Base-by-base conservation (phyloP, 2,888 invertebrate genomes). In the Allophyes oxyacanthae region DNA sequence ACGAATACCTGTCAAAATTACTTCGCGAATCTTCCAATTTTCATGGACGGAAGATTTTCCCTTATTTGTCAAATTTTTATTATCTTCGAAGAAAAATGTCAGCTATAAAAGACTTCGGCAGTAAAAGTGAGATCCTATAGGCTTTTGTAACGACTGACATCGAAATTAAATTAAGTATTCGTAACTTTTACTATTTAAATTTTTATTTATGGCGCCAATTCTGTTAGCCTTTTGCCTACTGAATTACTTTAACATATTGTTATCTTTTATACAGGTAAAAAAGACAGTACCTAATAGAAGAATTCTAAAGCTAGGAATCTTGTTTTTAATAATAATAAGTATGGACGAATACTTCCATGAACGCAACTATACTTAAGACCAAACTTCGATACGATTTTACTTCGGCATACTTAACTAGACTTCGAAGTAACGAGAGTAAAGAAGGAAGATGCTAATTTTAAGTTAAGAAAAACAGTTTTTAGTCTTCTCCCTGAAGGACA, bases 91-190 rank as follows among this genome's bases (percentile, higher is more conserved):
- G 38, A 68, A 59, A 54, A 56, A 56, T 38, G 41, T 30, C 25
- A 9, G 69, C 48, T 41, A 44, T 70, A 65, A 64, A 62, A 69
- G 49, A 58, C 38, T 56, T 59, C 7, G 26, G 48, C 34, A 59
- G 51, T 66, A 70, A 70, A 69, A 51, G 1, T 52, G 15, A 32
- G 42, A 14, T 50, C 44, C 38, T 26, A 59, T 41, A 45, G 49
- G 30, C 49, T 33, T 50, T 55, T 30, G 34, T 42, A 37, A 55
- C 26, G 44, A 32, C 15, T 30, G 46, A 20, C 44, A 14, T 34
- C 11, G 28, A 52, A 64, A 57, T 52, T 40, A 51, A 64, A 64
- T 57, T 20, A 20, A 20, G 20, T 43, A 63, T 57, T 51, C 44
- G 28, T 41, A 57, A 51, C 15, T 51, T 64, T 64, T 42, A 32